A percentile compares a stretch with the other conserved stretches of the same genome.
phyloP scores from a whole-genome alignment of 1,140 invertebrate genomes.

The Metopolophium dirhodum region DNA sequence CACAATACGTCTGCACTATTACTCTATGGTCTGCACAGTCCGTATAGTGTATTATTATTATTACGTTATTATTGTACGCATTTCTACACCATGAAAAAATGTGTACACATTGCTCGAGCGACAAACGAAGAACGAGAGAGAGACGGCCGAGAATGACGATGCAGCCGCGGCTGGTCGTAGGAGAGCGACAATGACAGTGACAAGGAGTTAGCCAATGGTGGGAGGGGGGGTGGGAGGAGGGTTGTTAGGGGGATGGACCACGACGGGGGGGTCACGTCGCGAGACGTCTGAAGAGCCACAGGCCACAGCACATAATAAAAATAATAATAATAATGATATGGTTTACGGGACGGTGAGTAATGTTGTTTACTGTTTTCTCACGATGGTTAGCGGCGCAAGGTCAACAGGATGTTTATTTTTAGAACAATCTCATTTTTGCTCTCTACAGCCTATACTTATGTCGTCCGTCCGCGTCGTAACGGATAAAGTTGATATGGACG shows the following conservation, averaged over 20 bases:
- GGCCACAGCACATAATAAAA: not conserved
- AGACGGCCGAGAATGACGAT: not conserved
- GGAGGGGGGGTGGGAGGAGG: not conserved
- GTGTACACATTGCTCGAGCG: not conserved
- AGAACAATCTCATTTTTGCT: constrained; percentile 37
- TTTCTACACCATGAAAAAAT: not conserved
- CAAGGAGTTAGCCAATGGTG: not conserved
- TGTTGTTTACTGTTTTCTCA: constrained; percentile 31
- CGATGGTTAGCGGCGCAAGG: constrained; percentile 37
- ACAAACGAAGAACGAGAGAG: not conserved
- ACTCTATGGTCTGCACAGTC: not conserved
- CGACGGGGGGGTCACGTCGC: not conserved
- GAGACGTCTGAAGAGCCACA: constrained; percentile 16
- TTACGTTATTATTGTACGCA: not conserved
- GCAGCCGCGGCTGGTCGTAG: not conserved
- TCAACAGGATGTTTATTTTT: constrained; percentile 56
- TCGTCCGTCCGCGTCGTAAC: not conserved
- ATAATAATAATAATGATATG: not conserved
- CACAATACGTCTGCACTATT: not conserved
- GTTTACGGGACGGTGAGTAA: not conserved
- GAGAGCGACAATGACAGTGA: not conserved
- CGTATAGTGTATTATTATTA: too few species aligned
- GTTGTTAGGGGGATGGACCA: not conserved
- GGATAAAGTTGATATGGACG: not conserved
- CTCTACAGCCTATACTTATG: not conserved